Conservation (phyloP, 2,797 vertebrate genomes). For the Oryzias sinensis region DNA sequence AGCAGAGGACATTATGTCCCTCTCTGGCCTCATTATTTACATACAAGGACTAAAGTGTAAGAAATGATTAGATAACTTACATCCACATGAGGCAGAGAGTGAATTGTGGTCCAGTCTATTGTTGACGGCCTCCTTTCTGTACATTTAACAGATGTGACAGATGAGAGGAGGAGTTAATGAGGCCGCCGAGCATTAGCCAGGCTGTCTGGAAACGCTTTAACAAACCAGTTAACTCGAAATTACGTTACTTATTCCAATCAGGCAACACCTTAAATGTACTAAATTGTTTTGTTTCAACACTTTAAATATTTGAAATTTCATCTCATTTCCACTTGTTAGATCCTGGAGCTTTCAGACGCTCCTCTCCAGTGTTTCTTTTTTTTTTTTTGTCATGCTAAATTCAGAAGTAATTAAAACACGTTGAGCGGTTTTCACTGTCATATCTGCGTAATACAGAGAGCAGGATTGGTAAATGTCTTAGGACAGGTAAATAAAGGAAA, state of each 20-base stretch:
- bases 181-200: constrained; percentile 8
- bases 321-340: constrained; percentile 58
- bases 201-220: constrained; percentile 33
- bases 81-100: constrained; percentile 1
- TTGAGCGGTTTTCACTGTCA: constrained; percentile 69
- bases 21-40: constrained; percentile 6
- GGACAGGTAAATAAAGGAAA: constrained; percentile 74
- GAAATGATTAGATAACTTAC: constrained; percentile 1
- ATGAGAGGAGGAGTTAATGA: not conserved
- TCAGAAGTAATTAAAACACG: constrained; percentile 80
- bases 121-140: not conserved
- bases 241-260: constrained; percentile 37
- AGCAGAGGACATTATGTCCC: constrained; percentile 3
- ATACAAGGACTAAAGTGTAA: not conserved
- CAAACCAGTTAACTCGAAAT: constrained; percentile 25
- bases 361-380: constrained; percentile 52
- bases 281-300: constrained; percentile 63
- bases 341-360: constrained; percentile 51
- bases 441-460: constrained; percentile 77
- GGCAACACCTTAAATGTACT: constrained; percentile 34
- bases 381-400: constrained; percentile 76
- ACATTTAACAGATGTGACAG: constrained; percentile 5
- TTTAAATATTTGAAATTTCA: constrained; percentile 53
- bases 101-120: not conserved
- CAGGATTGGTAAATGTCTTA: constrained; percentile 66